A percentile compares a stretch with the other conserved stretches of the same genome.
Evolutionary conservation across 2,888 invertebrate species (phyloP).

Genomic region (Caenorhabditis sulstoni): DNA sequence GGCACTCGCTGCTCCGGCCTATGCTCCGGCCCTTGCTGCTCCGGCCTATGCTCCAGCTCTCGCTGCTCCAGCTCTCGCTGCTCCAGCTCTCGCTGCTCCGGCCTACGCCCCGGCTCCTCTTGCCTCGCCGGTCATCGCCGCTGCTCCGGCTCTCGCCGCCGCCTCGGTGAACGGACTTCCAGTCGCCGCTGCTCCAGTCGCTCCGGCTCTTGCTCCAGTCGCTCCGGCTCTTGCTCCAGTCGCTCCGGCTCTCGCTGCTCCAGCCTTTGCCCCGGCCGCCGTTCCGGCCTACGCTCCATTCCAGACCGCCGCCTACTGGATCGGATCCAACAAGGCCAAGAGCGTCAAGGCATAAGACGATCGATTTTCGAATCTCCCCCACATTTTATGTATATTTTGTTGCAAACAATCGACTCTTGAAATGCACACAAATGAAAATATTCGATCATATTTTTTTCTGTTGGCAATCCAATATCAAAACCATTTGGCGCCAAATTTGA

Average conservation of each 20-base stretch:
- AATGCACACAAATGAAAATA: neutral
- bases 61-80: conserved; percentile 44
- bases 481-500: too few relatives aligned
- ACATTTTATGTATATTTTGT: conserved; percentile 52
- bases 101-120: conserved; percentile 44
- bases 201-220: conserved; percentile 19
- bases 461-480: too few relatives aligned
- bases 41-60: conserved; percentile 50
- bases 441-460: too few relatives aligned
- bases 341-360: conserved; percentile 57
- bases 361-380: conserved; percentile 3
- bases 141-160: conserved; percentile 42
- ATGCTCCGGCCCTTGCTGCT: conserved; percentile 45
- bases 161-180: conserved; percentile 54
- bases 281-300: conserved; percentile 66
- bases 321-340: conserved; percentile 64
- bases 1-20: conserved; percentile 30
- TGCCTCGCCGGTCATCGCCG: conserved; percentile 21
- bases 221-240: conserved; percentile 14
- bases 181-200: conserved; percentile 40
- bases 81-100: conserved; percentile 54
- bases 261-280: conserved; percentile 51
- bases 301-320: conserved; percentile 61
- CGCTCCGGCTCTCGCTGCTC: conserved; percentile 24
- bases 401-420: conserved; percentile 32